Evolutionary conservation across 2,888 invertebrate species (phyloP), one percentile per base, ranked within the genome.

Genomic region (Mechanitis mazaeus): DNA sequence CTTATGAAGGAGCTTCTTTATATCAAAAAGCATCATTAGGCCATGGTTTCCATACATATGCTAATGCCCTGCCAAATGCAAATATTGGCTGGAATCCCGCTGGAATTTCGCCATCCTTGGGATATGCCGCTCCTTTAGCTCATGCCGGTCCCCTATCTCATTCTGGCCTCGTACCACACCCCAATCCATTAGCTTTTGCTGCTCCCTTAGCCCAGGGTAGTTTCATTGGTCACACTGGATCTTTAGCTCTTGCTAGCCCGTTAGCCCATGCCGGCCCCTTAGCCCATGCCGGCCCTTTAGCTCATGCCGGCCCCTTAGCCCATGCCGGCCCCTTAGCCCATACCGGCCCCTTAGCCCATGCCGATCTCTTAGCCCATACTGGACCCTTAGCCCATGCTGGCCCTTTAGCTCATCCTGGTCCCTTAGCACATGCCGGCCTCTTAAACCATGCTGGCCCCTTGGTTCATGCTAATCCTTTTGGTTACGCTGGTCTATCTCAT

Each of bases 201-300:
- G 60, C 56, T 11, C 64, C 66, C 46, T 62, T 68, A 2, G 61
- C 64, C n/a, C 68, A 70, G 46, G 63, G 64, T 38, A 56, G 60
- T 33, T 45, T 61, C 9, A 47, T 68, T 3, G 67, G 67, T 59
- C 69, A 73, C 56, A 64, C 64, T 4, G 63, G 70, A 3, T 65
- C 71, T 7, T 45, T 70, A 9, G 66, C 70, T 31, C 80, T 70
- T 50, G 63, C 64, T 38, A 56, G 60, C 31, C 50, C 63, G 7
- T 53, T 68, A 3, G 67, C 68, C 60, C 69, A 73, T 57, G 64
- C 64, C 4, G 61, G 70, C 3, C 65, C 71, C 7, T 45, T 70
- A 9, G 66, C 70, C 31, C 80, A 79, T 55, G 67, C 72, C 11
- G 68, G 70, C 5, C 71, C 68, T 3, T 50, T 68, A 20, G 55